phyloP scores from a whole-genome alignment of 2,113 vertebrate genomes.

The Salvelinus alpinus region DNA sequence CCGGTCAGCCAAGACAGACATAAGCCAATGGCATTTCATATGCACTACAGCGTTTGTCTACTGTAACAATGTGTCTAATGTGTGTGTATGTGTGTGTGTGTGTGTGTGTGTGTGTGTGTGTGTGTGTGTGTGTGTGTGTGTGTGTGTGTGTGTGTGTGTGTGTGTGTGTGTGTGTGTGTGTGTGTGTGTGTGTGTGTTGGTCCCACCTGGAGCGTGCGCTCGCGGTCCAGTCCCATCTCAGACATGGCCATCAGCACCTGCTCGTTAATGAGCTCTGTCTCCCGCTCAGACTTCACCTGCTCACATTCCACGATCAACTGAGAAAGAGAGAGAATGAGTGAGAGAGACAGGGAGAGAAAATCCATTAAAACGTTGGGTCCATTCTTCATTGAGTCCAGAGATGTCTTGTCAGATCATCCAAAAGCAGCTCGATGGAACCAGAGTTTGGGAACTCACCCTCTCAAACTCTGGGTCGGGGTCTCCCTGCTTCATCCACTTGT shows the following conservation, averaged over 20 bases:
- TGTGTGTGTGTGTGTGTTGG: constrained; percentile 16
- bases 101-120: too few relatives aligned
- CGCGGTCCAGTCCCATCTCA: constrained; percentile 93
- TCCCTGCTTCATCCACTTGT: constrained; percentile 99
- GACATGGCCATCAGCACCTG: constrained; percentile 93
- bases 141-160: too few relatives aligned
- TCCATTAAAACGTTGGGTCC: background rate
- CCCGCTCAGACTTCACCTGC: constrained; percentile 90
- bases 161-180: background rate
- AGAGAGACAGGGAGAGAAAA: background rate
- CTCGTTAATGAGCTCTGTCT: constrained; percentile 89
- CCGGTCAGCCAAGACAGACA: constrained; percentile 3
- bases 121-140: too few relatives aligned
- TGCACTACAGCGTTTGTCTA: background rate
- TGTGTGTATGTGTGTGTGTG: background rate
- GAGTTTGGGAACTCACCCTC: constrained; percentile 76
- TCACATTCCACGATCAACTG: constrained; percentile 94
- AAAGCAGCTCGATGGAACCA: background rate
- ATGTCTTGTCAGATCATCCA: background rate
- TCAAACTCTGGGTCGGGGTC: constrained; percentile 92
- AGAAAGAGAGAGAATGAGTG: background rate
- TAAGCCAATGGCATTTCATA: background rate
- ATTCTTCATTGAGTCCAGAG: background rate
- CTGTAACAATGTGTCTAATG: background rate
- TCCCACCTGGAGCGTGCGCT: constrained; percentile 90